A percentile compares a stretch with the other conserved stretches of the same genome.
Conservation (phyloP, 2,888 invertebrate genomes). For the Hemistola chrysoprasaria region DNA sequence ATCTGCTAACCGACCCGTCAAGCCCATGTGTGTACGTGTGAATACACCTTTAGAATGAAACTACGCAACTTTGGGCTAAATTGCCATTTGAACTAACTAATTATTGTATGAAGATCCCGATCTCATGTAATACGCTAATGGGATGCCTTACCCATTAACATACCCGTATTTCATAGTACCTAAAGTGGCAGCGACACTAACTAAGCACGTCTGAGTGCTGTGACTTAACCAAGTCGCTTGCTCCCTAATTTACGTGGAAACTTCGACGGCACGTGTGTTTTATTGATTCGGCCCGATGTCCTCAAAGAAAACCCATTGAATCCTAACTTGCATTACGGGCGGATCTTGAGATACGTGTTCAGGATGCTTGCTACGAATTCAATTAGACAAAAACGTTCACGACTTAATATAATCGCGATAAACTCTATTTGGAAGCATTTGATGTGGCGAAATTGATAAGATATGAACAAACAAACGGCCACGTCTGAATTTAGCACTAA, state of each 20-base stretch:
- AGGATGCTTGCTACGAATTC: constrained; percentile 9
- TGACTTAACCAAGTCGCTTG: constrained; percentile 39
- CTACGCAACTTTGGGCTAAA: no score
- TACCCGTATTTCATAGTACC: constrained; percentile 44
- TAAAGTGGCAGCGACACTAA: constrained; percentile 48
- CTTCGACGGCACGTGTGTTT: constrained; percentile 52
- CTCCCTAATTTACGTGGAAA: constrained; percentile 48
- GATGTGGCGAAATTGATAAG: constrained; percentile 4
- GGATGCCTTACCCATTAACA: constrained; percentile 42
- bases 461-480: not conserved
- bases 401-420: not conserved
- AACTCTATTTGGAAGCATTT: constrained; percentile 7
- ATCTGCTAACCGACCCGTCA: no score
- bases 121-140: not conserved
- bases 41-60: no score
- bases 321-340: constrained; percentile 17
- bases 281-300: constrained; percentile 48
- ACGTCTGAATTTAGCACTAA: no score
- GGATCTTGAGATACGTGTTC: constrained; percentile 21
- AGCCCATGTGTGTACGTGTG: no score
- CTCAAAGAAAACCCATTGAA: constrained; percentile 13
- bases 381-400: constrained; percentile 18
- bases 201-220: constrained; percentile 39
- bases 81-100: no score
- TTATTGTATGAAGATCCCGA: no score